Conservation (phyloP, 2,888 invertebrate genomes). For the Microctonus brassicae region DNA sequence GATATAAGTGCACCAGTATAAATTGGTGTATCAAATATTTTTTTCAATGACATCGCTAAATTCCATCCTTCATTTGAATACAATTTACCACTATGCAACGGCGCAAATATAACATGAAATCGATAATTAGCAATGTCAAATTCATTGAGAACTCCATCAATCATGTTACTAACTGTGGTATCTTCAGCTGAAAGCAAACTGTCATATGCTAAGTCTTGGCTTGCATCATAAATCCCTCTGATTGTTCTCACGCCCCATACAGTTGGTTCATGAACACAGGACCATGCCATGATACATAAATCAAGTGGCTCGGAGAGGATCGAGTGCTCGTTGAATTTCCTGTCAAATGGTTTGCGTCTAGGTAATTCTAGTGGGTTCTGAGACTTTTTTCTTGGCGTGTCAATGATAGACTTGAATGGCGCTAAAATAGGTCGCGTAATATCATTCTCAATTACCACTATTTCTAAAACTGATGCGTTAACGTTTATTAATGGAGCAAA, state of each 20-base stretch:
- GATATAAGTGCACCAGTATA: conserved; percentile 61
- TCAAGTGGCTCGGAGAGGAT: conserved; percentile 56
- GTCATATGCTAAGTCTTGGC: conserved; percentile 55
- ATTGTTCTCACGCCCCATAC: conserved; percentile 60
- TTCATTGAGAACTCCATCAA: conserved; percentile 54
- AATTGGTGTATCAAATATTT: conserved; percentile 55
- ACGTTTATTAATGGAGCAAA: conserved; percentile 54
- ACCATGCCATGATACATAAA: conserved; percentile 65
- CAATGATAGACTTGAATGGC: conserved; percentile 51
- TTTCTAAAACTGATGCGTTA: conserved; percentile 59
- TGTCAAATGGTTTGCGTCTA: conserved; percentile 48
- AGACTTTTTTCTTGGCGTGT: not conserved
- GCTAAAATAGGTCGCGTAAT: conserved; percentile 54
- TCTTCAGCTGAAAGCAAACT: conserved; percentile 56
- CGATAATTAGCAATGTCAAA: conserved; percentile 63
- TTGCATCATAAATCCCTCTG: conserved; percentile 57
- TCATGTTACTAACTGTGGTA: conserved; percentile 52
- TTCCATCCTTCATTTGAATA: conserved; percentile 59
- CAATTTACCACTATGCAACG: conserved; percentile 56
- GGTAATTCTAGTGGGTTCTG: conserved; percentile 12
- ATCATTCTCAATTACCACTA: conserved; percentile 57
- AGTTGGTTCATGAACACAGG: conserved; percentile 60
- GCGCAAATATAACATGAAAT: conserved; percentile 59
- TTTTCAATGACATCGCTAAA: conserved; percentile 59
- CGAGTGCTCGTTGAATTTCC: conserved; percentile 52